Evolutionary conservation across 2,888 invertebrate species (phyloP).

Genomic region (Cremastinae sp.): DNA sequence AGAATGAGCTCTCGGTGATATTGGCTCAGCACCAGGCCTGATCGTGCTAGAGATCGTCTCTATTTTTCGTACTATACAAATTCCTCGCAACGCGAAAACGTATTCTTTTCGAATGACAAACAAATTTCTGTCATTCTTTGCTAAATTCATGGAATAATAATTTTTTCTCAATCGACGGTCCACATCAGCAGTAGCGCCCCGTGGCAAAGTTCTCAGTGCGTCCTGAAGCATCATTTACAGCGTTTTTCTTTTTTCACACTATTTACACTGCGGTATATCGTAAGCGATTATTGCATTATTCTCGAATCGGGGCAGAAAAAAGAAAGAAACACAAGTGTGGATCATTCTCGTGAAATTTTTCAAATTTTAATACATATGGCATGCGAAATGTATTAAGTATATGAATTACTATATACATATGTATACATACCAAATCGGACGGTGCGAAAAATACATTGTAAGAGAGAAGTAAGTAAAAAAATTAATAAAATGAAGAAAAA

Average conservation of each 20-base stretch:
- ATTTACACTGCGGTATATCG: constrained; percentile 46
- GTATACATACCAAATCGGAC: too few species aligned
- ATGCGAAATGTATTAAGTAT: too few species aligned
- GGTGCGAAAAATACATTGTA: too few species aligned
- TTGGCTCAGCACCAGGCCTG: constrained; percentile 68
- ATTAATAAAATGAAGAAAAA: too few species aligned
- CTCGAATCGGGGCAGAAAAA: too few species aligned
- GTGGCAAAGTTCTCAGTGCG: constrained; percentile 59
- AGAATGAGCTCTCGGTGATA: constrained; percentile 42
- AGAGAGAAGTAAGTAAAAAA: too few species aligned
- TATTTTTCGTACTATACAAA: constrained; percentile 65
- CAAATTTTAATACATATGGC: too few species aligned
- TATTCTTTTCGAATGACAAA: constrained; percentile 54
- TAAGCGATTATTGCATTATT: too few species aligned
- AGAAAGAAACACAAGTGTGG: too few species aligned
- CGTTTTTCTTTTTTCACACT: constrained; percentile 28
- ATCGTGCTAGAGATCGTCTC: constrained; percentile 60
- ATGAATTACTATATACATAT: too few species aligned
- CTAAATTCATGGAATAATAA: constrained; percentile 1
- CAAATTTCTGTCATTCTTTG: constrained; percentile 21
- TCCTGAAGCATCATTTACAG: constrained; percentile 61
- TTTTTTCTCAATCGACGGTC: constrained; percentile 17
- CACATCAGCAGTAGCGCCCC: too few species aligned
- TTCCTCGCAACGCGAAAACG: constrained; percentile 52
- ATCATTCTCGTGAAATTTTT: too few species aligned